Evolutionary conservation across 2,113 vertebrate species (phyloP).

Genomic region (Equus quagga): DNA sequence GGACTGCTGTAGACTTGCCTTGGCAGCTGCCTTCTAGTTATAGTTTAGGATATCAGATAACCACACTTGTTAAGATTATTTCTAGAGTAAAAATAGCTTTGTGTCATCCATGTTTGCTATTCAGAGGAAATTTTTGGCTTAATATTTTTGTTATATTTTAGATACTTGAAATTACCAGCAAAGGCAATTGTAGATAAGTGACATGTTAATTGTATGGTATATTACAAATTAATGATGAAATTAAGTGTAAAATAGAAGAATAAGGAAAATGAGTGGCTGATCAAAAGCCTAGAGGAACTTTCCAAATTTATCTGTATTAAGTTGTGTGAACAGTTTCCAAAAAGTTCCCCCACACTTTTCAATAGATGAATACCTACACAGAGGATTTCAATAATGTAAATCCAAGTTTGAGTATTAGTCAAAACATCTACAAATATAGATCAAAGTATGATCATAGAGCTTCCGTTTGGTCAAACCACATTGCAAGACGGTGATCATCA

Average conservation of each 20-base stretch:
- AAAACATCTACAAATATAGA: background rate
- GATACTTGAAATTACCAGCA: background rate
- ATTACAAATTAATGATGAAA: constrained; percentile 16
- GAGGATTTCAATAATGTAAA: background rate
- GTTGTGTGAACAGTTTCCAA: background rate
- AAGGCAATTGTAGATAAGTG: background rate
- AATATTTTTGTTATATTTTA: background rate
- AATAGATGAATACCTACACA: background rate
- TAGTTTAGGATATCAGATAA: background rate
- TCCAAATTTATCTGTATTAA: background rate
- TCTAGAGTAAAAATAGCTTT: background rate
- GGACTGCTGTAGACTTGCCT: background rate
- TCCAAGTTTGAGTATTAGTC: background rate
- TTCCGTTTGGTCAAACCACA: background rate
- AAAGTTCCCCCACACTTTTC: background rate
- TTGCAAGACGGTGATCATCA: background rate
- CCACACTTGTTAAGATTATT: background rate
- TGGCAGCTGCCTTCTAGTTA: background rate
- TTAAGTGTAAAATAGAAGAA: background rate
- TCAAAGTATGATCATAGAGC: background rate
- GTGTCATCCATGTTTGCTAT: background rate
- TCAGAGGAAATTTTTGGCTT: background rate
- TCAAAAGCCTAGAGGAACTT: background rate
- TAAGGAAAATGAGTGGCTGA: background rate
- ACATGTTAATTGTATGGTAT: background rate